A percentile compares a stretch with the other conserved stretches of the same genome.
These are phyloP conservation scores for Lutjanus erythropterus DNA, from an alignment of 2,113 vertebrate species.

Conservation along the genomic window DNA sequence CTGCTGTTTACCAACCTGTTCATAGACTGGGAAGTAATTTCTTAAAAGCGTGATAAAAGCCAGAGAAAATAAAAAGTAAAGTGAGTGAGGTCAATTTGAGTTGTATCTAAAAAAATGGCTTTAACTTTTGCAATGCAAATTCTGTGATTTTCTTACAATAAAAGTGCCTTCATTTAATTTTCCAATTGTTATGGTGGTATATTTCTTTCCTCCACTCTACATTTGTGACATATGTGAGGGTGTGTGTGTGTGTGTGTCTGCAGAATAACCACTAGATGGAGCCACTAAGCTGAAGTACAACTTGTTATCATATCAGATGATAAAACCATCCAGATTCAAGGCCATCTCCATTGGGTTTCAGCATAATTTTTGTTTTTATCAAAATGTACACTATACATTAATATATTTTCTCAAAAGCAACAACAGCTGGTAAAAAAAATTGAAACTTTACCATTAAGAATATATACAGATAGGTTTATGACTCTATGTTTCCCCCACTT, in stretches of 20 bases:
- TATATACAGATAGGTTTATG: too few relatives aligned
- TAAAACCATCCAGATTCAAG: neutral
- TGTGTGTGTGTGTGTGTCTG: neutral
- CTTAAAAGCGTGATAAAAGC: neutral
- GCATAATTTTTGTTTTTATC: neutral
- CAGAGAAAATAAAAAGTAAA: neutral
- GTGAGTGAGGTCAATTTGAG: neutral
- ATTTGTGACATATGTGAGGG: too few relatives aligned
- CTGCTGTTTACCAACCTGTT: slow-evolving; percentile 29
- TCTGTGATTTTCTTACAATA: neutral
- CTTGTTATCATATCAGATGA: neutral
- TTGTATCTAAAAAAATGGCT: neutral
- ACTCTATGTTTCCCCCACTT: too few relatives aligned
- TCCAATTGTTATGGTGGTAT: neutral
- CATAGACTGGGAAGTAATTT: neutral
- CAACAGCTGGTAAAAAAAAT: too few relatives aligned
- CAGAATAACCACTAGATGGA: slow-evolving; percentile 58
- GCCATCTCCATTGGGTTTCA: too few relatives aligned
- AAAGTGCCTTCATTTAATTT: neutral
- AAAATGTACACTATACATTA: too few relatives aligned
- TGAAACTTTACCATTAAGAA: too few relatives aligned
- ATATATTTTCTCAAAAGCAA: too few relatives aligned
- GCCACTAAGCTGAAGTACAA: neutral
- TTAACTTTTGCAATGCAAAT: neutral
- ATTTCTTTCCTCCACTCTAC: neutral